Conservation (phyloP, 1,140 invertebrate species). For the Scaptomyza montana region DNA sequence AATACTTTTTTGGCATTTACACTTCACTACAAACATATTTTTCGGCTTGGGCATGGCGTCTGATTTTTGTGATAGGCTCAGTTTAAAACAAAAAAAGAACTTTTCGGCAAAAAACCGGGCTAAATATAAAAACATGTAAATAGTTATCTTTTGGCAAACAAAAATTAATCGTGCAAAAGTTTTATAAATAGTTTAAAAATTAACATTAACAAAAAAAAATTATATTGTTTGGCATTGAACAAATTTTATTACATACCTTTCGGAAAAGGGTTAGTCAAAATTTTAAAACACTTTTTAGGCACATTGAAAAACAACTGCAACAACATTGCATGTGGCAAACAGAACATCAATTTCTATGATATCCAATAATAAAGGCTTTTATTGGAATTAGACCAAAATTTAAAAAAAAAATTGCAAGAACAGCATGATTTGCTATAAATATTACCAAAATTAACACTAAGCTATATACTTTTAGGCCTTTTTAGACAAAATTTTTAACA, state of each 20-base stretch:
- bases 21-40: conserved; percentile 33
- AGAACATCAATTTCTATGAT: conserved; percentile 58
- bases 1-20: conserved; percentile 46
- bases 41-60: conserved; percentile 67
- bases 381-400: conserved; percentile 72
- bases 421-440: conserved; percentile 80
- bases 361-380: conserved; percentile 69
- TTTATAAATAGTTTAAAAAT: conserved; percentile 64
- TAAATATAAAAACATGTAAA: conserved; percentile 59
- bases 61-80: conserved; percentile 75
- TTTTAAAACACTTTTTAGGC: conserved; percentile 78
- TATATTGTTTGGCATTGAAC: conserved; percentile 66
- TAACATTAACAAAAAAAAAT: conserved; percentile 9
- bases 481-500: conserved; percentile 78
- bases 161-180: conserved; percentile 65
- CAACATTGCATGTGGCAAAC: conserved; percentile 62
- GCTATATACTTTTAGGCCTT: conserved; percentile 76
- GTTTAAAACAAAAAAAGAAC: conserved; percentile 28
- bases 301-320: conserved; percentile 51
- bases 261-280: conserved; percentile 65
- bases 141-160: conserved; percentile 39
- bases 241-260: conserved; percentile 44
- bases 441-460: conserved; percentile 56
- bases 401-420: conserved; percentile 14
- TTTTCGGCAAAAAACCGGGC: conserved; percentile 57